A percentile compares a stretch with the other conserved stretches of the same genome.
Conservation (phyloP, 2,113 vertebrate genomes). For the Pseudopodoces humilis region DNA sequence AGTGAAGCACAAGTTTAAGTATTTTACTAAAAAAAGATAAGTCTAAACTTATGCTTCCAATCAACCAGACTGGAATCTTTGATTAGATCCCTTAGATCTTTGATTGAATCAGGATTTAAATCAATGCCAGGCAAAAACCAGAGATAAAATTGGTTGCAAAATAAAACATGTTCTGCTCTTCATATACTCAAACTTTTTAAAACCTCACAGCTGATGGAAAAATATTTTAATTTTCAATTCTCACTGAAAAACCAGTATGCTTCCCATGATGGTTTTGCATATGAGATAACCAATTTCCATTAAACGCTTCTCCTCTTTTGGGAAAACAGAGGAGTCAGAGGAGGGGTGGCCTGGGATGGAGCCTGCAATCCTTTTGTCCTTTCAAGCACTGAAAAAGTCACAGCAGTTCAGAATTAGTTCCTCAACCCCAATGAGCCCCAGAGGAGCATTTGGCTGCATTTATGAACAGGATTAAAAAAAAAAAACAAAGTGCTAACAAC, state of each 20-base stretch:
- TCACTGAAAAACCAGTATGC: neutral
- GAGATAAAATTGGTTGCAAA: slow-evolving; percentile 4
- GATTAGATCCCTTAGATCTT: slow-evolving; percentile 38
- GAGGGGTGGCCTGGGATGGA: neutral
- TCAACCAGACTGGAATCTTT: slow-evolving; percentile 23
- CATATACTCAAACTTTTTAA: neutral
- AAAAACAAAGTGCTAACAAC: slow-evolving; percentile 27
- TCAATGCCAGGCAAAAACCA: neutral
- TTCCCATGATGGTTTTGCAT: neutral
- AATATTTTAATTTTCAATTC: neutral
- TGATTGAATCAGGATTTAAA: slow-evolving; percentile 40
- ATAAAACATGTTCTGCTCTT: neutral
- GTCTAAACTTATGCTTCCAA: slow-evolving; percentile 46
- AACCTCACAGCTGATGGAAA: neutral
- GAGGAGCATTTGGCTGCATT: slow-evolving; percentile 34
- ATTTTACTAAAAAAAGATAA: slow-evolving; percentile 23
- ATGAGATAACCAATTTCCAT: neutral
- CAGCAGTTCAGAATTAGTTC: slow-evolving; percentile 44
- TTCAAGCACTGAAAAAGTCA: slow-evolving; percentile 26
- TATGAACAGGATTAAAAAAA: slow-evolving; percentile 15
- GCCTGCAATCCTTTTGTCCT: neutral
- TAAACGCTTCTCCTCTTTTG: neutral
- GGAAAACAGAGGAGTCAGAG: neutral
- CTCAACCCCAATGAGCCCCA: neutral
- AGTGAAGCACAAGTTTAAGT: neutral